Percentiles rank a stretch among this genome's conserved stretches.
Evolutionary conservation across 2,888 invertebrate genomes (phyloP).

Genomic region (Nemapogon koenigi): DNA sequence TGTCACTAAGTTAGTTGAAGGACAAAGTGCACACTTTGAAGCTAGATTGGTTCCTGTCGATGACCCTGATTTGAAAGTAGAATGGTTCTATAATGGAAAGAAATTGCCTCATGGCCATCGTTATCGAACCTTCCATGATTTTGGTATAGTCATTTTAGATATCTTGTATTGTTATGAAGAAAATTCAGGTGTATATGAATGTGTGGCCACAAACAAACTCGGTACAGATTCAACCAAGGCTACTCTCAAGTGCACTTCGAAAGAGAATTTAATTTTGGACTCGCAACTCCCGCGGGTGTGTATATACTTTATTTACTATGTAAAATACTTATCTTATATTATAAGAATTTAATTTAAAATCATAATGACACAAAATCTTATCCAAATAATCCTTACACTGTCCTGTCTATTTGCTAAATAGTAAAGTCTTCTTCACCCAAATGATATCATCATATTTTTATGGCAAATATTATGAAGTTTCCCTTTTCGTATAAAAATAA

Average conservation of each 20-base stretch:
- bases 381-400: too few relatives aligned
- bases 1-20: conserved; percentile 87
- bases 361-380: too few relatives aligned
- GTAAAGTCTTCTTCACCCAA: too few relatives aligned
- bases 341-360: too few relatives aligned
- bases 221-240: conserved; percentile 89
- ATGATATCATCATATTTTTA: too few relatives aligned
- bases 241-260: conserved; percentile 84
- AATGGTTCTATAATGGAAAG: conserved; percentile 94
- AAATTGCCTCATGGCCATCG: conserved; percentile 94
- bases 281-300: conserved; percentile 89
- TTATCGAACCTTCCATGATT: conserved; percentile 97
- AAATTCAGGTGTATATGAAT: conserved; percentile 93
- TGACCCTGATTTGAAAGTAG: conserved; percentile 92
- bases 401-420: too few relatives aligned
- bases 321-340: too few relatives aligned
- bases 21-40: conserved; percentile 93
- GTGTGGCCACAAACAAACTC: conserved; percentile 89
- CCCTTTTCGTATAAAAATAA: too few relatives aligned
- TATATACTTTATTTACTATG: too few relatives aligned
- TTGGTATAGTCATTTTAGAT: conserved; percentile 94
- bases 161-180: conserved; percentile 96
- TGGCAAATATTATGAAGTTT: too few relatives aligned
- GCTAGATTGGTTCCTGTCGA: conserved; percentile 92
- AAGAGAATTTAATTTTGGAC: conserved; percentile 88